Percentiles rank a stretch among this genome's conserved stretches.
These are phyloP conservation scores for Lissocephala sabroskyi DNA, from an alignment of 2,888 invertebrate genomes.

Conservation along the genomic window DNA sequence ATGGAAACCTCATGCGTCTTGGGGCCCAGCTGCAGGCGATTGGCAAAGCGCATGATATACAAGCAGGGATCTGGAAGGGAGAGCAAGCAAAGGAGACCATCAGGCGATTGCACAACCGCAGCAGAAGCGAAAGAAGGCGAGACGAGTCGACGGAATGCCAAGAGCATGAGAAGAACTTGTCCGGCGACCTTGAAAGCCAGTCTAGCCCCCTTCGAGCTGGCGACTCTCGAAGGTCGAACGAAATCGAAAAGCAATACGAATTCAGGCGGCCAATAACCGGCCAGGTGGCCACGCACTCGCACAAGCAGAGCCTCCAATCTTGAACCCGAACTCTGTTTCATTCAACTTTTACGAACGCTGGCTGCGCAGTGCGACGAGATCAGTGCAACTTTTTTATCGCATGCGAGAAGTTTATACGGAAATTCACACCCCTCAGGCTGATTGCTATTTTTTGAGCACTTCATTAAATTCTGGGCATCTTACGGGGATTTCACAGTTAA, in stretches of 20 bases:
- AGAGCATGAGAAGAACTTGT: slow-evolving; percentile 52
- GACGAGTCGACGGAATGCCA: slow-evolving; percentile 23
- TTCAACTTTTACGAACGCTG: slow-evolving; percentile 56
- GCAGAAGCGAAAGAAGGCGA: too few species aligned
- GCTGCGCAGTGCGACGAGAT: neutral
- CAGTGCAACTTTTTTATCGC: slow-evolving; percentile 19
- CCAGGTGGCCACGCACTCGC: slow-evolving; percentile 19
- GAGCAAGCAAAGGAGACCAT: slow-evolving; percentile 4
- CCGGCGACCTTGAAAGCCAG: slow-evolving; percentile 50
- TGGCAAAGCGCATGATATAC: slow-evolving; percentile 95
- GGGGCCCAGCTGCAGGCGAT: slow-evolving; percentile 90
- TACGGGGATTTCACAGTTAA: too few species aligned
- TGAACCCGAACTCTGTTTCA: slow-evolving; percentile 57
- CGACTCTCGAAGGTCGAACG: slow-evolving; percentile 8
- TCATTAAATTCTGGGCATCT: too few species aligned
- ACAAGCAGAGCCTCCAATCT: slow-evolving; percentile 33
- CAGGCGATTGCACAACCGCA: too few species aligned
- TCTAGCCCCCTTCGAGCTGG: slow-evolving; percentile 24
- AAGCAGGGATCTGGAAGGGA: slow-evolving; percentile 87
- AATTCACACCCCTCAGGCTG: neutral
- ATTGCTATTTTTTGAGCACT: neutral
- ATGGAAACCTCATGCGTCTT: slow-evolving; percentile 96
- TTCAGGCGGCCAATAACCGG: slow-evolving; percentile 42
- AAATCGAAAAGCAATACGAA: slow-evolving; percentile 48
- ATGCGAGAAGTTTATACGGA: slow-evolving; percentile 34